phyloP scores from a whole-genome alignment of 1,140 invertebrate species.

The Drosophila pallidifrons region DNA sequence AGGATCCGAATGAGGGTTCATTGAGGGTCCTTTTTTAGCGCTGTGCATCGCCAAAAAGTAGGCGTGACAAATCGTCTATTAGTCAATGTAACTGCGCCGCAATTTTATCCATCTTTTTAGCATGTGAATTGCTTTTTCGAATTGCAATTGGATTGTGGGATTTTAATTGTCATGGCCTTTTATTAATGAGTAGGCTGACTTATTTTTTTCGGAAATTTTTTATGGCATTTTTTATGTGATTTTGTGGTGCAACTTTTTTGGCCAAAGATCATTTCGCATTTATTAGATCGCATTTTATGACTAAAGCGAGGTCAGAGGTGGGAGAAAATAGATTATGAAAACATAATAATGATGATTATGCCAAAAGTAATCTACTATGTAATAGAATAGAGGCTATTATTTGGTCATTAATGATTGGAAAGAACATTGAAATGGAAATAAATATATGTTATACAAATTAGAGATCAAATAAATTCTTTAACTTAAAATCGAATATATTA shows the following conservation, averaged over 20 bases:
- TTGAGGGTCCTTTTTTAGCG: constrained; percentile 14
- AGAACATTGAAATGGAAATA: no score
- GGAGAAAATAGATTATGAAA: not conserved
- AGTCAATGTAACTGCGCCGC: constrained; percentile 71
- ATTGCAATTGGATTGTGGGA: constrained; percentile 61
- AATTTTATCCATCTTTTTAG: constrained; percentile 57
- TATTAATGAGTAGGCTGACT: constrained; percentile 72
- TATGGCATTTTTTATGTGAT: constrained; percentile 66
- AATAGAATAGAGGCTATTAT: no score
- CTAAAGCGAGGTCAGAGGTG: constrained; percentile 44
- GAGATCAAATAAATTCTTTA: no score
- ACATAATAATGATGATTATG: no score
- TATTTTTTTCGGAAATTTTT: constrained; percentile 33
- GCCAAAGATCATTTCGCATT: constrained; percentile 20
- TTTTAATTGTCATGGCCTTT: constrained; percentile 46
- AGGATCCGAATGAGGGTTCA: constrained; percentile 10
- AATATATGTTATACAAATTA: no score
- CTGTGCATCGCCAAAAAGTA: constrained; percentile 53
- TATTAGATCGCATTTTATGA: constrained; percentile 26
- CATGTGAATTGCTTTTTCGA: constrained; percentile 45
- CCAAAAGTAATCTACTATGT: no score
- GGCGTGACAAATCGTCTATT: constrained; percentile 78
- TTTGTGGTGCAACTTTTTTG: constrained; percentile 34
- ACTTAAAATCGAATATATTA: no score
- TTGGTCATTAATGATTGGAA: no score